Evolutionary conservation across 92 coral and sea anemone species (phyloP).

Genomic region (Parazoanthus swiftii): DNA sequence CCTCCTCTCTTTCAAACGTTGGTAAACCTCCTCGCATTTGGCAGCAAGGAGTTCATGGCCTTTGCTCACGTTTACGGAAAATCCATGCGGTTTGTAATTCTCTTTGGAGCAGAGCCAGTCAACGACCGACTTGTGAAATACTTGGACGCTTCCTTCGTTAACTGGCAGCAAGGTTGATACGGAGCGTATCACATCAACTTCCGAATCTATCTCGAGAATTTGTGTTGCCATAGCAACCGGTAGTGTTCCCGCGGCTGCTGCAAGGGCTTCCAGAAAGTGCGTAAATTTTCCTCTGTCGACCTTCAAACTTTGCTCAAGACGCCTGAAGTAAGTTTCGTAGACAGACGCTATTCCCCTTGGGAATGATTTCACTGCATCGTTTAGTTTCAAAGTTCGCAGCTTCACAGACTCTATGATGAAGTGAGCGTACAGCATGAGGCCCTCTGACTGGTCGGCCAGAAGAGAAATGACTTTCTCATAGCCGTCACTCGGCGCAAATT

Average conservation of each 20-base stretch:
- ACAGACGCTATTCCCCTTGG: conserved; percentile 65
- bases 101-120: conserved; percentile 59
- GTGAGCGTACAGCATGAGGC: conserved; percentile 73
- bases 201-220: conserved; percentile 41
- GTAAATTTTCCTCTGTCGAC: conserved; percentile 41
- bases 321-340: conserved; percentile 56
- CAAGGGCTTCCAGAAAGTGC: conserved; percentile 62
- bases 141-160: conserved; percentile 47
- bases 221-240: conserved; percentile 51
- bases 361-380: conserved; percentile 24
- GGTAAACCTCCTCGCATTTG: conserved; percentile 46
- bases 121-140: conserved; percentile 66
- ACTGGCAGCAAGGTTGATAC: conserved; percentile 63
- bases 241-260: conserved; percentile 56
- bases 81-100: conserved; percentile 44
- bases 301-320: conserved; percentile 41
- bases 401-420: conserved; percentile 52
- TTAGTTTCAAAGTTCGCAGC: conserved; percentile 9
- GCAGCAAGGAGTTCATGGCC: conserved; percentile 57
- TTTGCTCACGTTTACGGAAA: conserved; percentile 38
- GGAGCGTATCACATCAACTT: conserved; percentile 14
- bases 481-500: conserved; percentile 22
- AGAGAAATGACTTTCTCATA: conserved; percentile 17
- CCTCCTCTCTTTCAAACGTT: conserved; percentile 21
- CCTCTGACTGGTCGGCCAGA: conserved; percentile 59